Conservation (phyloP, 2,888 invertebrate species). For the Drosophila longiperda region DNA sequence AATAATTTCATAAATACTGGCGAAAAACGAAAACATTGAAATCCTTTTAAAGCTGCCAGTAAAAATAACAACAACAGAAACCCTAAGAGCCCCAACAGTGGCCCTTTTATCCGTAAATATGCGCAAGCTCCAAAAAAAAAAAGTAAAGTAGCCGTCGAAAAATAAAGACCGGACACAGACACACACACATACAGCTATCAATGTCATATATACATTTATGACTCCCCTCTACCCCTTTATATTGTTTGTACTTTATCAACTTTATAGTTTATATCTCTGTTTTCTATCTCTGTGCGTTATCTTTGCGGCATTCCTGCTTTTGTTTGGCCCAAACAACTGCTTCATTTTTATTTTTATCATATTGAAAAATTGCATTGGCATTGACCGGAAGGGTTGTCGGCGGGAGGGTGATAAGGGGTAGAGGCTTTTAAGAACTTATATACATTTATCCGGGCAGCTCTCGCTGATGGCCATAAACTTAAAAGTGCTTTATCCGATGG, state of each 20-base stretch:
- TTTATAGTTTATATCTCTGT: constrained; percentile 78
- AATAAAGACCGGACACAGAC: constrained; percentile 42
- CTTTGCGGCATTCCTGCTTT: constrained; percentile 29
- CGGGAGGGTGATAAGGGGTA: constrained; percentile 1
- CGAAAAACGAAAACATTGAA: constrained; percentile 65
- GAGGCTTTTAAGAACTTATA: constrained; percentile 57
- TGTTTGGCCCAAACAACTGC: constrained; percentile 23
- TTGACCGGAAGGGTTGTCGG: constrained; percentile 18
- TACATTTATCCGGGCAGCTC: constrained; percentile 39
- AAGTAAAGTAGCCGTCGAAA: constrained; percentile 6
- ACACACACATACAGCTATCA: constrained; percentile 58
- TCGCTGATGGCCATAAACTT: constrained; percentile 49
- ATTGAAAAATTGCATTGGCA: constrained; percentile 68
- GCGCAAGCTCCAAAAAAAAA: constrained; percentile 40
- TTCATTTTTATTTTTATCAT: constrained; percentile 43
- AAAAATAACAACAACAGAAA: constrained; percentile 13
- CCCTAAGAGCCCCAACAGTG: constrained; percentile 43
- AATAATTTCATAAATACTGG: constrained; percentile 77
- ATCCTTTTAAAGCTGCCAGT: constrained; percentile 73
- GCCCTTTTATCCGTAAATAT: constrained; percentile 59
- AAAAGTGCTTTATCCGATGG: constrained; percentile 53
- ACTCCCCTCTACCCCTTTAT: constrained; percentile 4
- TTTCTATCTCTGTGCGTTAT: constrained; percentile 55
- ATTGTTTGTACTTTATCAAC: constrained; percentile 62
- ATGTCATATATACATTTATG: constrained; percentile 60